Base-by-base conservation (phyloP, 1,140 invertebrate species). In the Pseudomyrmex sp. region DNA sequence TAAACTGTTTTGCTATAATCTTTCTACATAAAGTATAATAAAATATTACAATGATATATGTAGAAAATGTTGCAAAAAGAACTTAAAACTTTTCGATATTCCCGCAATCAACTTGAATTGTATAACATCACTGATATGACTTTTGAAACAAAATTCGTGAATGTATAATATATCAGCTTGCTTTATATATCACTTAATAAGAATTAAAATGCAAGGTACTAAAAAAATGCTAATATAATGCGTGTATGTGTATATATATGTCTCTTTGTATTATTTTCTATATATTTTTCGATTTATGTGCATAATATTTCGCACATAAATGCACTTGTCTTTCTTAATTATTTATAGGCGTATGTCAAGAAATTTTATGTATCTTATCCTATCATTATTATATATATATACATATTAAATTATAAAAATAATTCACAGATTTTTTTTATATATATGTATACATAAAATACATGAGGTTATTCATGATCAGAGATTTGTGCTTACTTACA, bases 201-300 rank as follows among this genome's bases (percentile, higher is more conserved):
- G 48, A 69, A 69, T 1, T 79, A 2, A 69, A 70, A 79, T 79
- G 15, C 26, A 58, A 79, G 8, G 23, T 54, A 59, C 58, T 46
- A 46, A 44, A 68, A 69, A 35, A 0, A 7, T 35, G 35, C 46
- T 77, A 77, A 77, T 20, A 56, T 58, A 20, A 20, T 77, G n/a
- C 35, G 35, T 35, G 35, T 35, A 35, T 5, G 4, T 35, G 7
- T 35, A 35, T 35, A 35, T 5, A 35, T 35, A 35, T 5, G 35
- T 35, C 5, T 35, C 35, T 44, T 2, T 44, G n/a, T 7, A 46
- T 66, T 63, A 15, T 58, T 69, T 69, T 69, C 63, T 79, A 58
- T 15, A n/a, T 44, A 46, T 69, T 15, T 46, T 58, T 69, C 2
- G 48, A 7, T 35, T 35, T 35, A 35, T 35, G 35, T 35, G 35